These are phyloP conservation scores for Tetraneura akinire DNA, from an alignment of 1,140 invertebrate genomes.

Conservation along the genomic window DNA sequence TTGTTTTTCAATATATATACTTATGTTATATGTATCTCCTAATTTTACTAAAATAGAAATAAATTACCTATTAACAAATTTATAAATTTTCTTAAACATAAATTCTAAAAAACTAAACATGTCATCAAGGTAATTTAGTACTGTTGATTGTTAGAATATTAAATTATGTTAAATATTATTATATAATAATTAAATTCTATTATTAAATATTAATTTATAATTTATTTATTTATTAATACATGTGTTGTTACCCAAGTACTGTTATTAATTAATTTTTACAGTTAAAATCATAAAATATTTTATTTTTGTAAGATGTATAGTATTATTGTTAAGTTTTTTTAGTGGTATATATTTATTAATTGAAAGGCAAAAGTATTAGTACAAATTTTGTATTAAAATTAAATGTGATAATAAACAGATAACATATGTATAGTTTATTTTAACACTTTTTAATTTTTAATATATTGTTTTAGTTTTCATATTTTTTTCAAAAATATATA, in stretches of 20 bases:
- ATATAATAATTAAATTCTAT: too few species aligned
- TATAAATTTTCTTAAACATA: too few species aligned
- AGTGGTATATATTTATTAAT: background rate
- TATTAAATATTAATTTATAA: too few species aligned
- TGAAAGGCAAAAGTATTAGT: slow-evolving; percentile 15
- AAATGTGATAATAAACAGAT: slow-evolving; percentile 36
- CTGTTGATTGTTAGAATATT: too few species aligned
- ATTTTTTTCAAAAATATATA: too few species aligned
- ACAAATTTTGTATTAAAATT: slow-evolving; percentile 34
- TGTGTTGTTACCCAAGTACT: slow-evolving; percentile 26
- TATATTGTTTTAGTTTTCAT: too few species aligned
- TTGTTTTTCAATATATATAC: background rate
- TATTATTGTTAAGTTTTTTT: slow-evolving; percentile 27
- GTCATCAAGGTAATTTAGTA: too few species aligned
- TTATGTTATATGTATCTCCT: background rate
- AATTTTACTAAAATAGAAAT: slow-evolving; percentile 10
- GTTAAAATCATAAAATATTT: slow-evolving; percentile 20
- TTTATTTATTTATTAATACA: too few species aligned
- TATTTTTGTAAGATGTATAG: slow-evolving; percentile 15
- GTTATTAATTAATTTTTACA: slow-evolving; percentile 4
- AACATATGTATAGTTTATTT: background rate
- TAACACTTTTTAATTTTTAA: too few species aligned
- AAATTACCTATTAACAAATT: too few species aligned
- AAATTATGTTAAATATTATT: too few species aligned
- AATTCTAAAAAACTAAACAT: background rate